phyloP scores from a whole-genome alignment of 2,888 invertebrate genomes.

The Zhuqinia jingwanae region DNA sequence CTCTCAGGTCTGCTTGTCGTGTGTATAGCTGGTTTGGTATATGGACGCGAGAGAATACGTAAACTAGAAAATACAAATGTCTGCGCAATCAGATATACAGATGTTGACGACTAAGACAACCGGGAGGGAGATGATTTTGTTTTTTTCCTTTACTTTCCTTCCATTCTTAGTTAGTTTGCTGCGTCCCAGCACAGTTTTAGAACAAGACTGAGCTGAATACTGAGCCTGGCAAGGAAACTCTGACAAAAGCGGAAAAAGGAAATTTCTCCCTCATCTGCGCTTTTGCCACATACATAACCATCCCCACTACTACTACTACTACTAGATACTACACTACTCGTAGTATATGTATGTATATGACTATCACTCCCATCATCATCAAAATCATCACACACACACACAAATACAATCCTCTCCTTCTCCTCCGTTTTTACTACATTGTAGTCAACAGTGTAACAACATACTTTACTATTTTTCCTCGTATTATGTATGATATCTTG shows the following conservation, averaged over 20 bases:
- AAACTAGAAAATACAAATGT: too few species aligned
- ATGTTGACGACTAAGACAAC: neutral
- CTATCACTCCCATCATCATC: neutral
- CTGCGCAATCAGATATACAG: neutral
- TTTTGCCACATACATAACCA: neutral
- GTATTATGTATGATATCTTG: neutral
- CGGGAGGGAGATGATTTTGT: neutral
- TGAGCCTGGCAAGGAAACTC: neutral
- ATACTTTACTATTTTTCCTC: too few species aligned
- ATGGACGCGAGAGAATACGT: too few species aligned
- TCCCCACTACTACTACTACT: neutral
- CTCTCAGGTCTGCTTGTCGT: too few species aligned
- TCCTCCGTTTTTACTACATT: neutral
- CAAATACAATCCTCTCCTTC: too few species aligned
- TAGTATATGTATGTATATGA: too few species aligned
- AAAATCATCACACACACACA: slow-evolving; percentile 1
- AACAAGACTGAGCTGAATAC: slow-evolving; percentile 65
- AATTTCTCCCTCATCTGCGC: slow-evolving; percentile 28
- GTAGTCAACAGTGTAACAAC: neutral
- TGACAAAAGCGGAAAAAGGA: neutral
- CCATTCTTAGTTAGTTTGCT: slow-evolving; percentile 28
- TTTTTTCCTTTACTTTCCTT: neutral
- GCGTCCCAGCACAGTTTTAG: slow-evolving; percentile 60
- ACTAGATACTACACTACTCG: neutral
- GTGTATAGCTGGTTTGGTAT: too few species aligned